Evolutionary conservation across 2,888 invertebrate species (phyloP).

Genomic region (Caradrina kadenii): DNA sequence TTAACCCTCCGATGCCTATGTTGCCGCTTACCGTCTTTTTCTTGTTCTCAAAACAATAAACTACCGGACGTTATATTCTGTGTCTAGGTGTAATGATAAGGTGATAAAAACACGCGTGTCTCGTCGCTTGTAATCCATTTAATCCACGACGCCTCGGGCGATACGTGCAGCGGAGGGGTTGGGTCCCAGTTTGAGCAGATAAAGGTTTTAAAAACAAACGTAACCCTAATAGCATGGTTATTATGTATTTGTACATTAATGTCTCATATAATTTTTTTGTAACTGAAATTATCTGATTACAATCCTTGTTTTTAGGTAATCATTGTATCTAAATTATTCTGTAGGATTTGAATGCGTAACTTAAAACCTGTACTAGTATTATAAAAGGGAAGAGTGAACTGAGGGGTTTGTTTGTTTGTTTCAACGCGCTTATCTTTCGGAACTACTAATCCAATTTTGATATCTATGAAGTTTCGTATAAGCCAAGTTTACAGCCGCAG

Average conservation of each 20-base stretch:
- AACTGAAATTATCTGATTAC: too few species aligned
- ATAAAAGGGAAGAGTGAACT: too few species aligned
- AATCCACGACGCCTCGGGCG: slow-evolving; percentile 55
- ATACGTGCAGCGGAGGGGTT: slow-evolving; percentile 54
- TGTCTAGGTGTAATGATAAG: slow-evolving; percentile 53
- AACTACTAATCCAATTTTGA: too few species aligned
- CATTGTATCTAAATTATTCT: not conserved
- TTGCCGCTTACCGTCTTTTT: not conserved
- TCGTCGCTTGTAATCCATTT: slow-evolving; percentile 54
- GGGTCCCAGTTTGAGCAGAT: slow-evolving; percentile 37
- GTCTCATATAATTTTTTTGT: not conserved
- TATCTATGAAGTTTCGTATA: too few species aligned
- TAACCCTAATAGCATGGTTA: not conserved
- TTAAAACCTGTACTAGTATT: too few species aligned
- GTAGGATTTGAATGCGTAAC: not conserved
- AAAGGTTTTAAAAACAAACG: not conserved
- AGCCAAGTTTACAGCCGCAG: too few species aligned
- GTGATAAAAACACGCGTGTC: slow-evolving; percentile 61
- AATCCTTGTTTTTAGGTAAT: too few species aligned
- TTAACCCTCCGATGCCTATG: not conserved
- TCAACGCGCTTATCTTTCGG: too few species aligned
- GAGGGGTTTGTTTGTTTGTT: too few species aligned
- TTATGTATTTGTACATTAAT: not conserved
- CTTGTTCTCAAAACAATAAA: slow-evolving; percentile 10
- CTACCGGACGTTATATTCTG: slow-evolving; percentile 31